phyloP scores from a whole-genome alignment of 2,113 vertebrate genomes.

The Silurus glanis region DNA sequence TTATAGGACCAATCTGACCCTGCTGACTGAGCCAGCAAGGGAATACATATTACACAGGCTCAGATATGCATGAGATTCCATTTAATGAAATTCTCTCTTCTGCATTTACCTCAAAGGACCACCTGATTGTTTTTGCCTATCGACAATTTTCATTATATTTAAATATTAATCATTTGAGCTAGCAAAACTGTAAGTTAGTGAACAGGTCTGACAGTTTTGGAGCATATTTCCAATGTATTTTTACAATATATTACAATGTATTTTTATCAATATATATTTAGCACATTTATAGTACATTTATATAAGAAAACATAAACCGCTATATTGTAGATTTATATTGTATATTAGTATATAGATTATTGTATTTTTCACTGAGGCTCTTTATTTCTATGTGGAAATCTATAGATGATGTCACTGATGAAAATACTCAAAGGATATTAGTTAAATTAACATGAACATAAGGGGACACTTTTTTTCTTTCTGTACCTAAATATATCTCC shows the following conservation, averaged over 20 bases:
- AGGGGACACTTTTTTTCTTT: conserved; percentile 45
- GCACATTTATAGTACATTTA: not conserved
- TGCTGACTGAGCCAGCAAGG: conserved; percentile 54
- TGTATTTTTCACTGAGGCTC: not conserved
- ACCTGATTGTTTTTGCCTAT: not conserved
- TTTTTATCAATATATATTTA: not conserved
- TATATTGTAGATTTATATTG: not conserved
- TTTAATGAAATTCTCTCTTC: not conserved
- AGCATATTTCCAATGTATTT: not conserved
- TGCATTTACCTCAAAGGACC: conserved; percentile 1
- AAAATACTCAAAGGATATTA: conserved; percentile 38
- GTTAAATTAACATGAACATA: conserved; percentile 54
- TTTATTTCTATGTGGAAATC: conserved; percentile 32
- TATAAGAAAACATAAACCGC: not conserved
- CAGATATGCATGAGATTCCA: not conserved
- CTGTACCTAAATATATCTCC: conserved; percentile 49
- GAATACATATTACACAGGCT: not conserved
- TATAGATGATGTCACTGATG: conserved; percentile 45
- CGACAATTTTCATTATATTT: not conserved
- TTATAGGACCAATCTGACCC: conserved; percentile 58
- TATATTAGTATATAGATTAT: not conserved
- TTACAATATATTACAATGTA: not conserved
- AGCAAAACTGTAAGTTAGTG: not conserved
- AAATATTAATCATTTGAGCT: not conserved
- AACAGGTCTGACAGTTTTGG: not conserved